phyloP scores from a whole-genome alignment of 2,888 invertebrate species.

The Plagodis dolabraria region DNA sequence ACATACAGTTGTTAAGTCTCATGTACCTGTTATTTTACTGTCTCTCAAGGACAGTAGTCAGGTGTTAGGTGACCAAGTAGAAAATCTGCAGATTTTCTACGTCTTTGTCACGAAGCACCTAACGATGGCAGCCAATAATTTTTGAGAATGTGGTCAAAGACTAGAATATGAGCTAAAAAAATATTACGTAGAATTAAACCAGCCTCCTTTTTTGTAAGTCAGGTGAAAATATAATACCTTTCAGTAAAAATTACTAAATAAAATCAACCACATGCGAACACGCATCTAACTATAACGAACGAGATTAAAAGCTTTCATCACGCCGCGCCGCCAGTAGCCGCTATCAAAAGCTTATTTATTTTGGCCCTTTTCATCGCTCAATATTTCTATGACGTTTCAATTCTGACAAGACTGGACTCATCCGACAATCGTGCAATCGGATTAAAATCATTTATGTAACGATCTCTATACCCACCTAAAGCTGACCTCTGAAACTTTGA shows the following conservation, averaged over 20 bases:
- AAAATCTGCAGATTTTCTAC: no score
- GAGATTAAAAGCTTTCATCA: slow-evolving; percentile 71
- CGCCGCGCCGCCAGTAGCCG: slow-evolving; percentile 52
- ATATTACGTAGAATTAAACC: no score
- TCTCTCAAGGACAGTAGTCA: no score
- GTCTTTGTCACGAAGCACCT: no score
- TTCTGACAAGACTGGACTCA: slow-evolving; percentile 64
- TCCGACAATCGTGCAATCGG: slow-evolving; percentile 48
- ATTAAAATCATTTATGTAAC: slow-evolving; percentile 54
- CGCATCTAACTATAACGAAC: slow-evolving; percentile 65
- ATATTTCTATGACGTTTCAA: slow-evolving; percentile 76
- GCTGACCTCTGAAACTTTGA: slow-evolving; percentile 39
- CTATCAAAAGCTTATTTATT: slow-evolving; percentile 56
- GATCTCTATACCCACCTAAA: slow-evolving; percentile 44
- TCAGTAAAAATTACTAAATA: neutral
- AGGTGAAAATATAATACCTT: no score
- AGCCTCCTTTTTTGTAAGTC: no score
- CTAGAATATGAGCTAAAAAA: no score
- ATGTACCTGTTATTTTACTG: no score
- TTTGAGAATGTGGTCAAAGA: no score
- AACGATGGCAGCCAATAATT: no score
- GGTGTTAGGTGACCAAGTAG: no score
- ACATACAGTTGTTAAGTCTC: no score
- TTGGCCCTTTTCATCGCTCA: slow-evolving; percentile 49
- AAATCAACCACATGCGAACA: slow-evolving; percentile 50